phyloP scores from a whole-genome alignment of 2,113 vertebrate genomes.

The Sorex araneus region DNA sequence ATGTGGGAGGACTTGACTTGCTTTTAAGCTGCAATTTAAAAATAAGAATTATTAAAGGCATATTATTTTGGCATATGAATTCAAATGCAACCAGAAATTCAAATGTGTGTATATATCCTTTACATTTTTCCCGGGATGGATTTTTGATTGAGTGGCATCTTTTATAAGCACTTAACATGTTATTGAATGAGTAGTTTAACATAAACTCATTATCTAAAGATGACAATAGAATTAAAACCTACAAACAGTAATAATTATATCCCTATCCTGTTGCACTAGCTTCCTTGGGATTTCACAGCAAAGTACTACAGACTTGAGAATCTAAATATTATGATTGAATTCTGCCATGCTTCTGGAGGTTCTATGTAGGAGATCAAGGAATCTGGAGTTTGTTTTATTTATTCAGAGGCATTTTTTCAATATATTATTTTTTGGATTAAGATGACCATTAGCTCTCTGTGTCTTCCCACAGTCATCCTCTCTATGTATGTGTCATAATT shows the following conservation, averaged over 20 bases:
- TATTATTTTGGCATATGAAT: constrained; percentile 1
- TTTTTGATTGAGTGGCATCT: constrained; percentile 25
- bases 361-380: neutral
- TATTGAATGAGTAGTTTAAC: constrained; percentile 24
- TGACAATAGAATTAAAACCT: neutral
- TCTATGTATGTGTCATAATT: neutral
- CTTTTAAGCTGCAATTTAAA: constrained; percentile 19
- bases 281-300: neutral
- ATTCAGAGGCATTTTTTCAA: too few species aligned
- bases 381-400: too few species aligned
- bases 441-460: neutral
- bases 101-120: neutral
- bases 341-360: neutral
- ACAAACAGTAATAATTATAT: neutral
- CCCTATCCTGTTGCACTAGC: neutral
- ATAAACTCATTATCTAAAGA: neutral
- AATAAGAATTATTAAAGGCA: constrained; percentile 21
- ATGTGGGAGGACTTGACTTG: neutral
- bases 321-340: neutral
- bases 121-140: neutral
- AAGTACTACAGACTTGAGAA: neutral
- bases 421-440: too few species aligned
- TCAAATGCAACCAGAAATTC: neutral
- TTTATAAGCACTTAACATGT: neutral
- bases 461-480: neutral